phyloP scores from a whole-genome alignment of 2,797 vertebrate genomes.

The Caiman crocodilus region DNA sequence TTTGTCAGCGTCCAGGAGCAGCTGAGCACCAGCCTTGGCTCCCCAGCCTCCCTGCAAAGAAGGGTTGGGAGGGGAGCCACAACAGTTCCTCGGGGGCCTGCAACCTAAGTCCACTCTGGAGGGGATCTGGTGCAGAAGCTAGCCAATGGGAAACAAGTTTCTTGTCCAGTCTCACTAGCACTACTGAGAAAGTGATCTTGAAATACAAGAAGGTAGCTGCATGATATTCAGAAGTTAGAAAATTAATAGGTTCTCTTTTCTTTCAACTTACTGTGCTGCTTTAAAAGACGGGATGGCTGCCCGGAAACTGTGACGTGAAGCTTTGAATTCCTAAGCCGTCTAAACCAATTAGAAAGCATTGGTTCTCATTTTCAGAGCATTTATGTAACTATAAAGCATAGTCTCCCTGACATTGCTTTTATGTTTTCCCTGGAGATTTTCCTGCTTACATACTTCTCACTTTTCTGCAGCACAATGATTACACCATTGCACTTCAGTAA shows the following conservation, averaged over 20 bases:
- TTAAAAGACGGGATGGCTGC: conserved; percentile 44
- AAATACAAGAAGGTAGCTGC: background rate
- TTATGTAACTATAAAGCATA: conserved; percentile 26
- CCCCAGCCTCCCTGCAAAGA: no score
- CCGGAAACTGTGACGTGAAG: background rate
- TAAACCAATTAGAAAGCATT: conserved; percentile 24
- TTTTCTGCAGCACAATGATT: conserved; percentile 59
- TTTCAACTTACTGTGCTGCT: background rate
- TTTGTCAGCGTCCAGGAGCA: no score
- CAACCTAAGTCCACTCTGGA: no score
- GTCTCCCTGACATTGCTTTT: conserved; percentile 52
- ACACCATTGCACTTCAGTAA: conserved; percentile 61
- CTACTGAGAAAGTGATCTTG: background rate
- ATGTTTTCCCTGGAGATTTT: conserved; percentile 53
- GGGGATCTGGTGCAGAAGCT: no score
- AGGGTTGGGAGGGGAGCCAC: no score
- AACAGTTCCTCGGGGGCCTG: no score
- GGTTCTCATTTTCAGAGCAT: conserved; percentile 49
- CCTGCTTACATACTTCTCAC: conserved; percentile 34
- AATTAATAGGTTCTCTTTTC: background rate
- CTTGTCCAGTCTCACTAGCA: background rate
- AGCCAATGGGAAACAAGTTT: background rate
- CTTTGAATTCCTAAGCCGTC: conserved; percentile 41
- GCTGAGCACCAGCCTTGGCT: no score
- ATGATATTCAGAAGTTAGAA: background rate